Evolutionary conservation across 2,888 invertebrate species (phyloP), one percentile per base, ranked within the genome.

Genomic region (Campaea margaritaria): DNA sequence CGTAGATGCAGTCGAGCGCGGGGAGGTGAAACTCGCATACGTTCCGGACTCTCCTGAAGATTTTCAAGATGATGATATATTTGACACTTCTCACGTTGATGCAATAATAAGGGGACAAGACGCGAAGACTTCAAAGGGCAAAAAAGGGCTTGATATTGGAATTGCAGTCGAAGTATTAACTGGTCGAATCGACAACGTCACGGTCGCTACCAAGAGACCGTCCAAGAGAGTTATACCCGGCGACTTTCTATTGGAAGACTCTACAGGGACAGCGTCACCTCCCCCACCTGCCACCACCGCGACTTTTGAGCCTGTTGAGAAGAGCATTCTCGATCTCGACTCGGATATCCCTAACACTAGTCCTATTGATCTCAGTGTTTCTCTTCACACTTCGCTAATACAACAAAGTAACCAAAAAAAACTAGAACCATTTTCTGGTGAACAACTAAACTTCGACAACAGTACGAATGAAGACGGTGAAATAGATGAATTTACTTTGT

Each of bases 81-180:
- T 98, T 78, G 98, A 98, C 77, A 98, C 98, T 9, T 96, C 97
- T 0, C 96, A 95, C 74, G 97, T 97, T 10, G 97, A 97, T 70
- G 95, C 96, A 71, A 94, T 97, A 46, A 96, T 97, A 42, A 95
- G 96, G 78, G 96, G 96, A 16, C 95, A 95, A 50, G 96, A 96
- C 72, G 94, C 94, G 59, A 89, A 87, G 69, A 93, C 93, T 67
- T 94, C 94, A 67, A 95, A 94, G 76, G 96, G 96, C 11, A 90
- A 96, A 76, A 96, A 96, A 77, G 93, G 96, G 15, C 95, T 97
- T 12, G 96, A 96, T 76, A 94, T 97, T 63, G 97, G 97, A 9
- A 94, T 96, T 57, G 97, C 97, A 10, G 97, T 97, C 69, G 97
- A 97, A 82, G 97, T 97, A 47, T 93, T 97, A 21, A 96, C 97